Conservation (phyloP, 2,888 invertebrate genomes). For the Drosophila diplacantha region DNA sequence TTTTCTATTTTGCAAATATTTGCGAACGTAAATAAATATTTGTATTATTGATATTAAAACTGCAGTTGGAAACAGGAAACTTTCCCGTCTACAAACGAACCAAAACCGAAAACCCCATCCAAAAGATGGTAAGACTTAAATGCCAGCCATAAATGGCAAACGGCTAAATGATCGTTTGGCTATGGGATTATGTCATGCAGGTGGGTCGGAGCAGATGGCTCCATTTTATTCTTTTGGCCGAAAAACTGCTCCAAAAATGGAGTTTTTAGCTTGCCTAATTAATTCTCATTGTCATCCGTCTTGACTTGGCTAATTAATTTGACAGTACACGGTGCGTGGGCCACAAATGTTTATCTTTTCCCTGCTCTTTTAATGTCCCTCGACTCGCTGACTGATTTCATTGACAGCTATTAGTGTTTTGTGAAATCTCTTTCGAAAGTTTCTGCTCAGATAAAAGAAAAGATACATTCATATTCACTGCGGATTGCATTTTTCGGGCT, state of each 20-base stretch:
- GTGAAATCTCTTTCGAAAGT: conserved; percentile 36
- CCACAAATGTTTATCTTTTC: conserved; percentile 18
- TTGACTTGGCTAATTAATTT: conserved; percentile 59
- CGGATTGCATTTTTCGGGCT: conserved; percentile 13
- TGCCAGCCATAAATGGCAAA: conserved; percentile 34
- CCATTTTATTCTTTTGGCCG: conserved; percentile 20
- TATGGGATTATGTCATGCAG: conserved; percentile 47
- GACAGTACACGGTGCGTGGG: conserved; percentile 46
- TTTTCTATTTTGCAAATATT: conserved; percentile 1
- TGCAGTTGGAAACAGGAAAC: conserved; percentile 9
- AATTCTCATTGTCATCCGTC: conserved; percentile 49
- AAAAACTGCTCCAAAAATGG: conserved; percentile 14
- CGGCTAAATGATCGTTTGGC: conserved; percentile 19
- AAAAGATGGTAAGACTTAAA: conserved; percentile 14
- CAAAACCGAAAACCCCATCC: conserved; percentile 8
- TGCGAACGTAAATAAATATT: not conserved
- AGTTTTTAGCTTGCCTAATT: conserved; percentile 52
- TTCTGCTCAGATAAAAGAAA: conserved; percentile 2
- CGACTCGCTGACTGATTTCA: conserved; percentile 28
- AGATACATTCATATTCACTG: conserved; percentile 7
- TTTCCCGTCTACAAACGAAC: conserved; percentile 5
- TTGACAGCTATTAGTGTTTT: conserved; percentile 29
- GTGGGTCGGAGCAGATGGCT: conserved; percentile 27
- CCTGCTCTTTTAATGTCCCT: conserved; percentile 3
- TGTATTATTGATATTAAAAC: not conserved